Evolutionary conservation across 2,113 vertebrate species (phyloP).

Genomic region (Onychostruthus taczanowskii): DNA sequence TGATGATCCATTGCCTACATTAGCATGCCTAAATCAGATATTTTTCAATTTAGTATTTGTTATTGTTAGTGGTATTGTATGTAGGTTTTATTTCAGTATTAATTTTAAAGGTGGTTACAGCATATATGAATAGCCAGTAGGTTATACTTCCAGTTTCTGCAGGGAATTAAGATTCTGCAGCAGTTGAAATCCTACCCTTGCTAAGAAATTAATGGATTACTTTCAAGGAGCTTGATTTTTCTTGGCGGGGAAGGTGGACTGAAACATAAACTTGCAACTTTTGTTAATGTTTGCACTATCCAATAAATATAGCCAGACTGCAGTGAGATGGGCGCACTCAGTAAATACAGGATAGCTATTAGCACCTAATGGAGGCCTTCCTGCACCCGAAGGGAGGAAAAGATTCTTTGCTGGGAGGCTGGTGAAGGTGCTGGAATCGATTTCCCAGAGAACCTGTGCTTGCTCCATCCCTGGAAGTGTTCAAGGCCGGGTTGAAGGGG

Average conservation of each 20-base stretch:
- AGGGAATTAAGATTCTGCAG: neutral
- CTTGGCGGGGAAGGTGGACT: fast-evolving
- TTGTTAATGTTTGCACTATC: neutral
- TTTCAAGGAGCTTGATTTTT: neutral
- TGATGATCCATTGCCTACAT: neutral
- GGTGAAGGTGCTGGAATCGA: no score
- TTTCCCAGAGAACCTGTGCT: neutral
- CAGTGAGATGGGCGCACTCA: neutral
- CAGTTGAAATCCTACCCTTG: neutral
- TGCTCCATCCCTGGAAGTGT: neutral
- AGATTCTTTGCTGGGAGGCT: neutral
- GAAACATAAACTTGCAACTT: fast-evolving
- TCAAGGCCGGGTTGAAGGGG: fast-evolving
- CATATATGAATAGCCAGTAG: neutral
- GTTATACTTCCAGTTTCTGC: neutral
- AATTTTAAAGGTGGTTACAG: neutral
- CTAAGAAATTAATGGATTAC: neutral
- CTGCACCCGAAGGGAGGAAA: neutral
- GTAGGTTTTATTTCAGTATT: neutral
- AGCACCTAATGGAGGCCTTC: neutral
- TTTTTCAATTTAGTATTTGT: neutral
- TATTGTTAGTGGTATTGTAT: neutral
- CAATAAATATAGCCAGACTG: neutral
- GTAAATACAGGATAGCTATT: neutral
- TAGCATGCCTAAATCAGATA: neutral